phyloP scores from a whole-genome alignment of 1,140 invertebrate species.

The Caenorhabditis tropicalis region DNA sequence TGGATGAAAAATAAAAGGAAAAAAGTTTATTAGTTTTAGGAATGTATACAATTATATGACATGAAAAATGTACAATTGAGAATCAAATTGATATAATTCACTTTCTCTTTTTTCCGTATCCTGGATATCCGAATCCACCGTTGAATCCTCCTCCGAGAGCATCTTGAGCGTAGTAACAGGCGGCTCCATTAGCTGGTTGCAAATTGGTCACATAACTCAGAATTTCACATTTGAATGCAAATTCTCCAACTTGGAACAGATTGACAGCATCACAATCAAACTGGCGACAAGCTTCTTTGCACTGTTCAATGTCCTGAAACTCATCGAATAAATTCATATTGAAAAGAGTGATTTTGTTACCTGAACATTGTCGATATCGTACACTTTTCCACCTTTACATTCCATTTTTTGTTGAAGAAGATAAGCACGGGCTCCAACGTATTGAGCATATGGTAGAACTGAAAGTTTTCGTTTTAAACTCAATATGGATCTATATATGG shows the following conservation, averaged over 20 bases:
- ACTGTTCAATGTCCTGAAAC: slow-evolving; percentile 56
- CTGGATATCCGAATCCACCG: slow-evolving; percentile 33
- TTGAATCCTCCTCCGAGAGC: slow-evolving; percentile 2
- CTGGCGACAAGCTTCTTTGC: slow-evolving; percentile 55
- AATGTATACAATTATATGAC: neutral
- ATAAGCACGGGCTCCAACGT: slow-evolving; percentile 49
- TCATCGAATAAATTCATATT: neutral
- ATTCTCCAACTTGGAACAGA: slow-evolving; percentile 57
- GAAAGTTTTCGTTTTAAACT: neutral
- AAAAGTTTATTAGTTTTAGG: neutral
- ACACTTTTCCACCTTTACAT: slow-evolving; percentile 58
- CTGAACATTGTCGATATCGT: slow-evolving; percentile 56
- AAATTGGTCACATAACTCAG: slow-evolving; percentile 15
- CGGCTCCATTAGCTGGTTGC: slow-evolving; percentile 39
- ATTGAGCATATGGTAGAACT: slow-evolving; percentile 54
- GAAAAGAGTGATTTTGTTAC: neutral
- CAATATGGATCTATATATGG: neutral
- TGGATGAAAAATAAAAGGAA: no score
- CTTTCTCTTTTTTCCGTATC: neutral
- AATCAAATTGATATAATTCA: neutral
- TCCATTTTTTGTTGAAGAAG: slow-evolving; percentile 51
- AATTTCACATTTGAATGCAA: slow-evolving; percentile 55
- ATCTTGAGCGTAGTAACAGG: slow-evolving; percentile 43
- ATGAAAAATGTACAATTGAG: slow-evolving; percentile 8
- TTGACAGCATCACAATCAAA: slow-evolving; percentile 56